Evolutionary conservation across 1,140 invertebrate genomes (phyloP), one percentile per base, ranked within the genome.

Genomic region (Globodera rostochiensis): DNA sequence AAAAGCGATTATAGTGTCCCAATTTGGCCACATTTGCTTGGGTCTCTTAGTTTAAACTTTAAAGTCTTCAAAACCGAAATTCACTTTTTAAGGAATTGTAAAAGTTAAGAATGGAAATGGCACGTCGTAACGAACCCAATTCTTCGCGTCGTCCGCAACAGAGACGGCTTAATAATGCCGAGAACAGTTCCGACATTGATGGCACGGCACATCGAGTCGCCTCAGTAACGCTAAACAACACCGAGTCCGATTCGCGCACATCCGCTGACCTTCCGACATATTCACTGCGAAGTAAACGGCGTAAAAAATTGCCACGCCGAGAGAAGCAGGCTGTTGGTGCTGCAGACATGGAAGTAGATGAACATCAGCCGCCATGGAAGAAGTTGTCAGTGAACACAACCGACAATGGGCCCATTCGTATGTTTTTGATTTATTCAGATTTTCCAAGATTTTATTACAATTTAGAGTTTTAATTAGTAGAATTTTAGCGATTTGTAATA

Each of bases 181-280:
- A 81, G 15, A 69, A 81, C 25, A 53, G n/a, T 15, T 70, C 64
- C 8, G 80, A 81, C n/a, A 80, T 81, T 50, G 80, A 81, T n/a
- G 74, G 80, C 36, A 81, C 80, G 8, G 74, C 80, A 36, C 77
- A 81, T 67, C 74, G 80, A 36, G 80, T 81, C n/a, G 80, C 80
- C 15, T 71, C 66, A 36, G 80, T 81, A 11, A 81, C 80, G 2
- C 15, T 81, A n/a, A 64, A 64, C 57, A 64, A 7, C 50, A 53
- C 57, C 5, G 80, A 81, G 57, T 81, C 80, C 25, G 80, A 81
- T 46, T 69, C 60, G n/a, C 77, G 77, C 45, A 64, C 57, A 64
- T 81, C 80, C 45, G 74, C 74, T 21, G 80, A 81, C 1, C 6
- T 64, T 46, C 80, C 80, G 21, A 64, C 19, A 25, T 64, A 64